phyloP scores from a whole-genome alignment of 2,888 invertebrate species.

The Cataglyphis cursor region DNA sequence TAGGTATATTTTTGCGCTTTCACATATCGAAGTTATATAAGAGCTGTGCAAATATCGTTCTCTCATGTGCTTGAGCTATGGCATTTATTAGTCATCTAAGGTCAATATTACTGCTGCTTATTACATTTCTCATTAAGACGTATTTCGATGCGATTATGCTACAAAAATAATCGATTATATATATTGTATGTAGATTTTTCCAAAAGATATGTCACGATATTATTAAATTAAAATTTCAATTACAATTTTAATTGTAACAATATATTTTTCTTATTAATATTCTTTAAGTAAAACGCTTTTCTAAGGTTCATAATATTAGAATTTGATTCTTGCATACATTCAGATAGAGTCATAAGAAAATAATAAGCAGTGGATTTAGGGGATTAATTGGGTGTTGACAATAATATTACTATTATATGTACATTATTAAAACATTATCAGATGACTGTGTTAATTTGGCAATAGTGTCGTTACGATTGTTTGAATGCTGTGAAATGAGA shows the following conservation, averaged over 20 bases:
- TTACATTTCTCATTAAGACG: constrained; percentile 52
- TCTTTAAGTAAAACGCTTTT: constrained; percentile 8
- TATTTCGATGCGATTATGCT: constrained; percentile 1
- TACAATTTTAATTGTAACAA: neutral
- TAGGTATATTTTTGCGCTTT: constrained; percentile 59
- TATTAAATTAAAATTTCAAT: neutral
- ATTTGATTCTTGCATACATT: neutral
- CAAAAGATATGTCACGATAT: neutral
- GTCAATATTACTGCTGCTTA: constrained; percentile 62
- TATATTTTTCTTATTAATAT: neutral
- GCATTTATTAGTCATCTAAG: constrained; percentile 66
- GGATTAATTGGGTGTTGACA: constrained; percentile 36
- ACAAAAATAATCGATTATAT: constrained; percentile 4
- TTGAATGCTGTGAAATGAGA: constrained; percentile 35
- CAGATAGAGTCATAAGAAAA: constrained; percentile 22
- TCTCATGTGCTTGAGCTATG: constrained; percentile 55
- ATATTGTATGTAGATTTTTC: neutral
- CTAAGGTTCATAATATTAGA: neutral
- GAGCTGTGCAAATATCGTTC: constrained; percentile 70
- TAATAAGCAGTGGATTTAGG: constrained; percentile 36
- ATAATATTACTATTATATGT: constrained; percentile 48
- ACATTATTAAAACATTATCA: constrained; percentile 24
- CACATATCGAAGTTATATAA: constrained; percentile 62
- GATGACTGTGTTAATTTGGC: constrained; percentile 29
- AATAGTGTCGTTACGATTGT: constrained; percentile 12